Percentiles rank a stretch among this genome's conserved stretches.
Conservation (phyloP, 37 sponge, comb jelly and placozoan species). For the Chondrilla cf. caribensis region DNA sequence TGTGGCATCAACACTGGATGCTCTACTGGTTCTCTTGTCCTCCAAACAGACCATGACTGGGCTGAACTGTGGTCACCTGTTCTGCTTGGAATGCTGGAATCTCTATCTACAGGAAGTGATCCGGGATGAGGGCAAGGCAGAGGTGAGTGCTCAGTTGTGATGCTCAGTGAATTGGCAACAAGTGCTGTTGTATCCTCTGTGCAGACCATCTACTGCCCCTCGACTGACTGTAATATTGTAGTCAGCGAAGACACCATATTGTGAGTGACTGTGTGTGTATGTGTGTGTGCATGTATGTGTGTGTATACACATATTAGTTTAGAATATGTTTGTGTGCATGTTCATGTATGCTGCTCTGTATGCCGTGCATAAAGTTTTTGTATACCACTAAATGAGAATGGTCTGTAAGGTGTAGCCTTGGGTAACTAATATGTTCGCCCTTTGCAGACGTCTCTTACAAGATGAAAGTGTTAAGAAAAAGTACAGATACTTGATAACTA, state of each 20-base stretch:
- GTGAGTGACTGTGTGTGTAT: conserved; percentile 38
- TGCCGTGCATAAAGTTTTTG: too few species aligned
- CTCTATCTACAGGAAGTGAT: conserved; percentile 70
- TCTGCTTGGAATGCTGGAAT: conserved; percentile 84
- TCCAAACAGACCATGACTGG: conserved; percentile 70
- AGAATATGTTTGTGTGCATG: too few species aligned
- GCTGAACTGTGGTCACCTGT: conserved; percentile 88
- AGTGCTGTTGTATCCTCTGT: neutral
- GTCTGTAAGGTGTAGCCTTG: too few species aligned
- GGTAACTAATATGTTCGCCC: neutral
- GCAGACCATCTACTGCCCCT: conserved; percentile 82
- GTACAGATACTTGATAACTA: conserved; percentile 76
- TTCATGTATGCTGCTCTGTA: too few species aligned
- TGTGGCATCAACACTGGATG: too few species aligned
- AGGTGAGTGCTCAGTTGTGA: conserved; percentile 32
- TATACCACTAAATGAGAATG: too few species aligned
- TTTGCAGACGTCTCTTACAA: neutral
- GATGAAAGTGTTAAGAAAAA: conserved; percentile 41
- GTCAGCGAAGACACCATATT: conserved; percentile 77
- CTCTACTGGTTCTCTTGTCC: too few species aligned
- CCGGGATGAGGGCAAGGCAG: conserved; percentile 66
- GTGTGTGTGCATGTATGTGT: neutral
- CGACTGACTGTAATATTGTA: conserved; percentile 70
- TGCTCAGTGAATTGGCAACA: neutral
- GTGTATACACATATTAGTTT: too few species aligned